Conservation (phyloP, 2,888 invertebrate species). For the Chirona hameri region DNA sequence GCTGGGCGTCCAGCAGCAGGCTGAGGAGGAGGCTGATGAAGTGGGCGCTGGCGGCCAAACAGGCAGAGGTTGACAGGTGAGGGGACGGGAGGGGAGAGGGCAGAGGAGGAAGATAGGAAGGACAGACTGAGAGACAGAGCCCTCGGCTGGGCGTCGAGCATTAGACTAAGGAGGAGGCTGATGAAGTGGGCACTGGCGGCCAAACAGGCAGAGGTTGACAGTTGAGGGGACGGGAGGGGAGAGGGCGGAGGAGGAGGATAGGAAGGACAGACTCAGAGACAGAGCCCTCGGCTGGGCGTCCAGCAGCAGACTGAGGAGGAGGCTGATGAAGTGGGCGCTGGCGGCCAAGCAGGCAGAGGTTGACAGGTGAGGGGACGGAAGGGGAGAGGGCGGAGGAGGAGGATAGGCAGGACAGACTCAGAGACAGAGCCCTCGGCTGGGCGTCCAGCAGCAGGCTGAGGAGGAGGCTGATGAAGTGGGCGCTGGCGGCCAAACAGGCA, state of each 20-base stretch:
- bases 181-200: neutral
- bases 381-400: neutral
- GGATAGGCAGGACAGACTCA: neutral
- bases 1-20: neutral
- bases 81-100: neutral
- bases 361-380: neutral
- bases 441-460: neutral
- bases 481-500: constrained; percentile 3
- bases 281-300: neutral
- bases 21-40: neutral
- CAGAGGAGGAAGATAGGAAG: neutral
- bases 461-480: neutral
- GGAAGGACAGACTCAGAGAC: neutral
- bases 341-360: neutral
- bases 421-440: neutral
- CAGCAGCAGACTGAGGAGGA: neutral
- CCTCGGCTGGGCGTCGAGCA: neutral
- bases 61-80: neutral
- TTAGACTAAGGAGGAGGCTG: neutral
- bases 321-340: neutral
- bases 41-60: constrained; percentile 6
- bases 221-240: neutral
- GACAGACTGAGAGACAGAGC: neutral
- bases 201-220: neutral
- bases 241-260: no score